Evolutionary conservation across 92 coral and sea anemone species (phyloP), one percentile per base, ranked within the genome.

Genomic region (Pocillopora grandis): DNA sequence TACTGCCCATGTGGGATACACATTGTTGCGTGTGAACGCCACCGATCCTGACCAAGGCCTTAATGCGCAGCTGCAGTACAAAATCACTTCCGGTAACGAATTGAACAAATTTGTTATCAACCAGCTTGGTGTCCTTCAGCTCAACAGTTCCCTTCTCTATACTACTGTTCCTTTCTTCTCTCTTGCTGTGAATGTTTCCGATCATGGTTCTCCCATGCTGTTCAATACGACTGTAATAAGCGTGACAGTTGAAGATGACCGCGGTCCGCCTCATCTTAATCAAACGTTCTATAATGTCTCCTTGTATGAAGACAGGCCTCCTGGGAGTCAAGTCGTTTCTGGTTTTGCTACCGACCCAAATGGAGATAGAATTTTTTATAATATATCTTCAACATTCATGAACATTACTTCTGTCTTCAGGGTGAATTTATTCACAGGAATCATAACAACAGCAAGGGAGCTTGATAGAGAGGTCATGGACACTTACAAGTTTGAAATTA

Each of bases 111-210:
- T 88, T 56, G 42, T 65, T 17, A 79, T 88, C 33, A 42, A 84
- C 27, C 75, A 64, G 23, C 48, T 49, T 16, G 91, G 91, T 42
- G 27, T 63, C n/a, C n/a, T 88, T 52, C 91, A 72, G 71, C 42
- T 84, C 8, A 88, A 88, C 67, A 31, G 78, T 52, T 76, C 71
- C 3, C 76, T 89, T 19, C 81, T 85, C 23, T 78, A 85, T 73
- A 83, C 80, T 48, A 89, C 63, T 37, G 85, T 67, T 49, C 58
- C 87, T 23, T 71, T 20, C 16, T 85, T 78, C 79, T 65, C 12
- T 15, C 81, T 89, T 21, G 80, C 76, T 33, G 57, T 89, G 37
- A 85, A 80, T 71, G 92, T 89, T 3, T 68, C 92, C 21, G 92
- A 89, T 55, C 87, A 21, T 19, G 92, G 92, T 12, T 62, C 69